Base-by-base conservation (phyloP, 2,888 invertebrate species). In the Cephonodes hylas region DNA sequence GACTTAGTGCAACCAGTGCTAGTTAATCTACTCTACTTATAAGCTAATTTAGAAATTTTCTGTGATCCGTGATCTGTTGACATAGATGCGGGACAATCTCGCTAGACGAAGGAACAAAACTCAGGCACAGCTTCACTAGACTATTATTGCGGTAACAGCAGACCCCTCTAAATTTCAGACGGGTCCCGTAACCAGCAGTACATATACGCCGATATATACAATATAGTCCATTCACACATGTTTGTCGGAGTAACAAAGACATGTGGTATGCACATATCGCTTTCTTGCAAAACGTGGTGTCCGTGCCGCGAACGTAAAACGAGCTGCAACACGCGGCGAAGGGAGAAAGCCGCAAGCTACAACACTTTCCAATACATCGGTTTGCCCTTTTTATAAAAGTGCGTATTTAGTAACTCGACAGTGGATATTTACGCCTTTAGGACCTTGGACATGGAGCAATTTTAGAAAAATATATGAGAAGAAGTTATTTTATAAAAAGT, bases 281-380 rank as follows among this genome's bases (percentile, higher is more conserved):
- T 63, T 63, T 59, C 59, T 31, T 44, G 56, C 25, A 59, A 59
- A 61, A 64, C 46, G 63, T 53, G 46, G 27, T 3, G 34, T 67
- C 58, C 71, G 72, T 71, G 72, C 70, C 67, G 59, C 70, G 73
- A 68, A 75, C 75, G 74, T 75, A 77, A 74, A 74, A 66, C 72
- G 70, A 75, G 63, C 58, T 63, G 53, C 42, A 38, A n/a, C 38
- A 10, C 23, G 13, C 31, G 18, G 45, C 63, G 65, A 63, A 64
- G 58, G 69, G 77, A 74, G 81, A 80, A 80, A 80, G 81, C 75
- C 65, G 38, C 65, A 58, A 56, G 22, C 18, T 6, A n/a, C 20
- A 48, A 57, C 65, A 69, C 72, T 74, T 74, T 74, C 72, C 67
- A 74, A 70, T 68, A 59, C 58, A 60, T 61, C 42, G 34, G 38